Base-by-base conservation (phyloP, 2,888 invertebrate species). In the Drepana falcataria region DNA sequence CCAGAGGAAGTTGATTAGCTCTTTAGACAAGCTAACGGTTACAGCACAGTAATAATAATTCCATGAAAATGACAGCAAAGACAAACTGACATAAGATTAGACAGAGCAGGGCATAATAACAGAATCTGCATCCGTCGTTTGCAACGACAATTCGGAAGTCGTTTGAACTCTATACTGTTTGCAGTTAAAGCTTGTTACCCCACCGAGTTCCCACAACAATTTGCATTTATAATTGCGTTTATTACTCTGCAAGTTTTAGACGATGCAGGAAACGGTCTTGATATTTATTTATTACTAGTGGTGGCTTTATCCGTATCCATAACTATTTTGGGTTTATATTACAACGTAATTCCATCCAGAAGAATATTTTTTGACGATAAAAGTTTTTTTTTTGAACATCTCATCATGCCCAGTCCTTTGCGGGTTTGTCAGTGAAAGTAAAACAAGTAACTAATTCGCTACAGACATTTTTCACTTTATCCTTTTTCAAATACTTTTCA, bases 131-230 rank as follows among this genome's bases (percentile, higher is more conserved):
- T 49, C 40, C 41, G 51, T 37, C 40, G 6, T 34, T 40, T 40
- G 40, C 40, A 34, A 51, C 41, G 33, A 40, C 51, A 40, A 51
- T 57, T 57, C 53, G n/a, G 48, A 55, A 55, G 53, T 59, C 54
- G 48, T 55, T 52, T 51, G 55, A 55, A 59, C 55, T 48, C 41
- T 55, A 59, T 53, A 49, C 54, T 7, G 52, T 54, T 44, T 57
- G 48, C 48, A 47, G 53, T 49, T 53, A 35, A 48, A 59, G 57
- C 54, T 58, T 5, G 21, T 53, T 54, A 57, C 55, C 5, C 40
- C 37, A 41, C 7, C 44, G 47, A 37, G 47, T 37, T 34, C 41
- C 48, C 34, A 5, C 53, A 41, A 51, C 51, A 41, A 51, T 49
- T 49, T 49, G 40, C 49, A 49, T 51, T 37, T 51, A 33, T 7